A percentile compares a stretch with the other conserved stretches of the same genome.
Evolutionary conservation across 2,888 invertebrate species (phyloP).

Genomic region (Campoplex capitator): DNA sequence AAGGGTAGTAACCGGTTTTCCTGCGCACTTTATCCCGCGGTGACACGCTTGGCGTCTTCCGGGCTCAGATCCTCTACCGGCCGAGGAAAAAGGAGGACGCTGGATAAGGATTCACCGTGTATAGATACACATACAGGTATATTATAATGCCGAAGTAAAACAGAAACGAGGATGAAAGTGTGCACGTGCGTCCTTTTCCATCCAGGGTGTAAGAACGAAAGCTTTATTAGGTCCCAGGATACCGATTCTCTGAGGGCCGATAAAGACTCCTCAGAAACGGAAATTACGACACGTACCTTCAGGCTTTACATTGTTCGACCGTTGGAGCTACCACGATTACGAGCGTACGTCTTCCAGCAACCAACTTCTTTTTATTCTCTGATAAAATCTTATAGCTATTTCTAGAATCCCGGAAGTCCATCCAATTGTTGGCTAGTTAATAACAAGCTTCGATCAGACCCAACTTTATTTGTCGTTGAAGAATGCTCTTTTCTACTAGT

Average conservation of each 20-base stretch:
- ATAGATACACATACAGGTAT: slow-evolving; percentile 2
- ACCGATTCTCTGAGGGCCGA: slow-evolving; percentile 67
- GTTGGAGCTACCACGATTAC: slow-evolving; percentile 41
- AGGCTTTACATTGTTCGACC: slow-evolving; percentile 32
- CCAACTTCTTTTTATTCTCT: not conserved
- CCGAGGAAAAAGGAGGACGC: slow-evolving; percentile 41
- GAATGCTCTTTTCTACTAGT: not conserved
- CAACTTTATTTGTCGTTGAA: not conserved
- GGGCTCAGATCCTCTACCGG: slow-evolving; percentile 35
- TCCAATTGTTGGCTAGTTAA: not conserved
- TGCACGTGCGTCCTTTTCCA: slow-evolving; percentile 29
- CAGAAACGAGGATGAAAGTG: slow-evolving; percentile 37
- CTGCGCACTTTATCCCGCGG: slow-evolving; percentile 66
- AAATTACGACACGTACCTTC: slow-evolving; percentile 60
- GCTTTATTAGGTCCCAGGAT: slow-evolving; percentile 70
- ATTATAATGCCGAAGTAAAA: slow-evolving; percentile 29
- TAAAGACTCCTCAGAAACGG: slow-evolving; percentile 68
- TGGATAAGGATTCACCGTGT: slow-evolving; percentile 44
- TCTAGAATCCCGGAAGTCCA: not conserved
- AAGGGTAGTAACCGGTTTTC: slow-evolving; percentile 68
- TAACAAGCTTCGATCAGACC: not conserved
- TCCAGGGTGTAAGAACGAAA: slow-evolving; percentile 40
- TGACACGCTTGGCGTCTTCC: slow-evolving; percentile 66
- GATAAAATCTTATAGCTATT: not conserved
- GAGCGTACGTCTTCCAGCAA: not conserved